Evolutionary conservation across 1,140 invertebrate species (phyloP).

Genomic region (Meloidogyne floridensis): DNA sequence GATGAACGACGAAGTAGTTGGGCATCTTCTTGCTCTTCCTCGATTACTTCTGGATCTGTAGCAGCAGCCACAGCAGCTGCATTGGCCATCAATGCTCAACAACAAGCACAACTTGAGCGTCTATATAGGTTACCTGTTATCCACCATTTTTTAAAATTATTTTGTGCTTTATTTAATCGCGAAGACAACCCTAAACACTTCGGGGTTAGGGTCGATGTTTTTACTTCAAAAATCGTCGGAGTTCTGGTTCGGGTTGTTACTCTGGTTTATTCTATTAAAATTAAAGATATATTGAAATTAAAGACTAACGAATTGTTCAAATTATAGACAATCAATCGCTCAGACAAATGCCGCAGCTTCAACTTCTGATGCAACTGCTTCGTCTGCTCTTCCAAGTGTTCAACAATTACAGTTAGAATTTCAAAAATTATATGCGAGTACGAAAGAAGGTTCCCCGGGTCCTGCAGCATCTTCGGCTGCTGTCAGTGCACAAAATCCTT

Average conservation of each 20-base stretch:
- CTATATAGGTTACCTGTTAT: constrained; percentile 18
- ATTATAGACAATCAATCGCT: constrained; percentile 47
- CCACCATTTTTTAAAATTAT: too few species aligned
- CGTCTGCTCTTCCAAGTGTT: constrained; percentile 33
- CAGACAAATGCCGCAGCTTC: neutral
- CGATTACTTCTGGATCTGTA: constrained; percentile 38
- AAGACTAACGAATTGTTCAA: too few species aligned
- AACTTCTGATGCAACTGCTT: constrained; percentile 33
- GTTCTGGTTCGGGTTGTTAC: too few species aligned
- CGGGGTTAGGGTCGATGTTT: too few species aligned
- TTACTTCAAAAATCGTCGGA: too few species aligned
- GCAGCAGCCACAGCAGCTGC: constrained; percentile 9
- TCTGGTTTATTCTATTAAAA: too few species aligned
- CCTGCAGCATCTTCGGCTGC: neutral
- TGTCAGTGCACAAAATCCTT: constrained; percentile 1
- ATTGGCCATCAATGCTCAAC: constrained; percentile 49
- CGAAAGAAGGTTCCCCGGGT: constrained; percentile 24
- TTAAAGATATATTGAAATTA: too few species aligned
- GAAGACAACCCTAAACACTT: too few species aligned
- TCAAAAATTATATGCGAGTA: constrained; percentile 57
- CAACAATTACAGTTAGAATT: constrained; percentile 62
- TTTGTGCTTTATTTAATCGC: too few species aligned
- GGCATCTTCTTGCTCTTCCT: constrained; percentile 53
- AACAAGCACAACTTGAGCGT: constrained; percentile 53
- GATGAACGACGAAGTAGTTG: constrained; percentile 57